Evolutionary conservation across 2,113 vertebrate genomes (phyloP).

Genomic region (Danio rerio): GRCz12tu NC_133185.1:32631501-32632000

Average conservation of each 20-base stretch:
- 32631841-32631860: not conserved
- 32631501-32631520: not conserved
- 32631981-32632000: constrained; percentile 22
- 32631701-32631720: not conserved
- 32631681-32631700: not conserved
- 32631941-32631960: not conserved
- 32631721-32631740: not conserved
- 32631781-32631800: not conserved
- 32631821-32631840: not conserved
- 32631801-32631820: not conserved
- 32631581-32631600: not conserved
- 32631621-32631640: not conserved
- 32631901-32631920: not conserved
- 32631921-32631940: not conserved
- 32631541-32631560: not conserved
- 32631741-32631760: not conserved
- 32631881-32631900: not conserved
- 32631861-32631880: not conserved
- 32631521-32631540: not conserved
- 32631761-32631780: not conserved
- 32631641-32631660: not conserved
- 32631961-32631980: constrained; percentile 18
- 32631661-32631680: not conserved
- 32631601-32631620: not conserved
- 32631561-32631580: not conserved